These are phyloP conservation scores for Scotopteryx bipunctaria DNA, from an alignment of 2,888 invertebrate genomes.

Conservation along the genomic window DNA sequence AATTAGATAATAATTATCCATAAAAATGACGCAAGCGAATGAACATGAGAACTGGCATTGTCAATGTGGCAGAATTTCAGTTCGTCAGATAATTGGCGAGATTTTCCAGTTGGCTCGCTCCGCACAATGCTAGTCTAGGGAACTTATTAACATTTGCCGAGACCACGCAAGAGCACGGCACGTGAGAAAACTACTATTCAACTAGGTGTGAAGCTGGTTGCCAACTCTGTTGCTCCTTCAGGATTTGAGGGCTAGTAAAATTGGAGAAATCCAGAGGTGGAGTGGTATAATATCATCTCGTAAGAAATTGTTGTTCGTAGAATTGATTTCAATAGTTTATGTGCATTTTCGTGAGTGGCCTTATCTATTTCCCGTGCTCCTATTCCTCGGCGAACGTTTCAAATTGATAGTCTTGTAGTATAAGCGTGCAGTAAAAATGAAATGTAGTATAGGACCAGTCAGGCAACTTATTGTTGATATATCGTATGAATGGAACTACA, in stretches of 20 bases:
- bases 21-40: conserved; percentile 38
- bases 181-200: conserved; percentile 37
- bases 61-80: conserved; percentile 43
- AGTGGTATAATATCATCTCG: too few relatives aligned
- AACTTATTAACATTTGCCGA: conserved; percentile 63
- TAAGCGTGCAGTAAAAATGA: too few relatives aligned
- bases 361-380: too few relatives aligned
- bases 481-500: conserved; percentile 12
- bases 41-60: conserved; percentile 39
- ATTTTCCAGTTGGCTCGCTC: conserved; percentile 58
- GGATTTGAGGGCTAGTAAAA: conserved; percentile 3
- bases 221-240: conserved; percentile 9
- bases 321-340: too few relatives aligned
- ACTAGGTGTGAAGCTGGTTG: conserved; percentile 21
- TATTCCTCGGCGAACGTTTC: too few relatives aligned
- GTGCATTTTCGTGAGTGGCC: too few relatives aligned
- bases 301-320: too few relatives aligned
- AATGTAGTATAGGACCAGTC: not conserved
- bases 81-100: conserved; percentile 62
- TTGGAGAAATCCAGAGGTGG: too few relatives aligned
- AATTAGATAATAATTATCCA: conserved; percentile 33
- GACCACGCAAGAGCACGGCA: conserved; percentile 38
- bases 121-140: conserved; percentile 57
- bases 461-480: conserved; percentile 1
- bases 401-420: too few relatives aligned